These are phyloP conservation scores for Enteromius mattozi DNA, from an alignment of 2,797 vertebrate genomes.

Conservation along the genomic window DNA sequence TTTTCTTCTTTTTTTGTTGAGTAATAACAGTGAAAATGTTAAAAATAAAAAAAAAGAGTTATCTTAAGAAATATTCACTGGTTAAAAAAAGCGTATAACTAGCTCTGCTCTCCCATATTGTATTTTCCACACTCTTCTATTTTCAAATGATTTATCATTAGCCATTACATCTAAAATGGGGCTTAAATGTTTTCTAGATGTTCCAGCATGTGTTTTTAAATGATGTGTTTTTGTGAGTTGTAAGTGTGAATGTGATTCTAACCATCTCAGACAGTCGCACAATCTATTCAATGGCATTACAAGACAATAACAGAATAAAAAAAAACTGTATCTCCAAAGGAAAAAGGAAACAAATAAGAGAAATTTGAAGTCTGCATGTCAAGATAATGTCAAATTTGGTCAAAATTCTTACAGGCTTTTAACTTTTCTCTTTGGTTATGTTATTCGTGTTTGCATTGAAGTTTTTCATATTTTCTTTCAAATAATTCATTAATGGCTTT, in stretches of 20 bases:
- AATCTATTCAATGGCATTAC: conserved; percentile 45
- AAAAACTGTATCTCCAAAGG: conserved; percentile 54
- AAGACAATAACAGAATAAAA: conserved; percentile 54
- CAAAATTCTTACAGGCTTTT: conserved; percentile 68
- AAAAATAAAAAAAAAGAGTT: not conserved
- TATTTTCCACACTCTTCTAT: not conserved
- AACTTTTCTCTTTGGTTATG: conserved; percentile 73
- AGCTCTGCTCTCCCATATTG: not conserved
- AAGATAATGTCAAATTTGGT: conserved; percentile 70
- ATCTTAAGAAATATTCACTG: not conserved
- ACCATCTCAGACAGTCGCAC: conserved; percentile 39
- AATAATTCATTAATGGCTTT: conserved; percentile 77
- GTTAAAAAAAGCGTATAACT: not conserved
- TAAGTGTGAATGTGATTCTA: conserved; percentile 35
- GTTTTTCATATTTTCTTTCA: conserved; percentile 71
- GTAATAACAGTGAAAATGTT: not conserved
- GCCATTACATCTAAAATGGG: not conserved
- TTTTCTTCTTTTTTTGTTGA: no score
- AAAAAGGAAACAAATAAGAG: conserved; percentile 33
- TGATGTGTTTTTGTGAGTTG: not conserved
- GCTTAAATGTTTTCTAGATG: not conserved
- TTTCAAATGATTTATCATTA: not conserved
- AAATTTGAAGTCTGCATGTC: conserved; percentile 62
- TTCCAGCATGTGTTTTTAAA: not conserved
- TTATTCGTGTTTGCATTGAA: conserved; percentile 74